Percentiles rank a stretch among this genome's conserved stretches.
phyloP scores from a whole-genome alignment of 2,113 vertebrate species.

The Sceloporus tristichus region DNA sequence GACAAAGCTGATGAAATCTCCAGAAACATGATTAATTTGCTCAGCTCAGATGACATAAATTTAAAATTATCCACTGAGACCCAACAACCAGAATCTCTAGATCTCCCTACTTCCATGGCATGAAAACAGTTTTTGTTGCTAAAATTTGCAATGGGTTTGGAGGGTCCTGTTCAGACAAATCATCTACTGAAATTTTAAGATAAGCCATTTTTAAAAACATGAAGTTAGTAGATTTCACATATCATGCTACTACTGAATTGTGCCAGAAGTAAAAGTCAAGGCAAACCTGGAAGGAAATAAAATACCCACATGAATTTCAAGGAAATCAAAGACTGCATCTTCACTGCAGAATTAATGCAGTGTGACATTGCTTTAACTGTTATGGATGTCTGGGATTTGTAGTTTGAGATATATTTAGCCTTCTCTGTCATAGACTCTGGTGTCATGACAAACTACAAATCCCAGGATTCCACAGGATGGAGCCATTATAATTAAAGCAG shows the following conservation, averaged over 20 bases:
- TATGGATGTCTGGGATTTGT: no score
- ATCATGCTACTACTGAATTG: not conserved
- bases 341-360: no score
- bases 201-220: not conserved
- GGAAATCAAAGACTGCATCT: not conserved
- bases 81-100: not conserved
- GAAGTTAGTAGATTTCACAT: not conserved
- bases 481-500: no score
- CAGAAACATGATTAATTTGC: not conserved
- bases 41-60: not conserved
- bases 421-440: no score
- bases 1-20: not conserved
- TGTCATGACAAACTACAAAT: no score
- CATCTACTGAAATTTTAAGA: not conserved
- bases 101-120: not conserved
- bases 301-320: not conserved
- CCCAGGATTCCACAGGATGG: no score
- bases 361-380: no score
- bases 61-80: conserved; percentile 2
- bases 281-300: not conserved
- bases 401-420: no score
- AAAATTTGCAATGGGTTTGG: not conserved
- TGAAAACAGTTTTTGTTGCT: not conserved
- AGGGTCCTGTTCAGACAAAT: not conserved
- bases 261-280: not conserved